These are phyloP conservation scores for Liodrosophila aerea DNA, from an alignment of 2,888 invertebrate genomes.

Conservation along the genomic window DNA sequence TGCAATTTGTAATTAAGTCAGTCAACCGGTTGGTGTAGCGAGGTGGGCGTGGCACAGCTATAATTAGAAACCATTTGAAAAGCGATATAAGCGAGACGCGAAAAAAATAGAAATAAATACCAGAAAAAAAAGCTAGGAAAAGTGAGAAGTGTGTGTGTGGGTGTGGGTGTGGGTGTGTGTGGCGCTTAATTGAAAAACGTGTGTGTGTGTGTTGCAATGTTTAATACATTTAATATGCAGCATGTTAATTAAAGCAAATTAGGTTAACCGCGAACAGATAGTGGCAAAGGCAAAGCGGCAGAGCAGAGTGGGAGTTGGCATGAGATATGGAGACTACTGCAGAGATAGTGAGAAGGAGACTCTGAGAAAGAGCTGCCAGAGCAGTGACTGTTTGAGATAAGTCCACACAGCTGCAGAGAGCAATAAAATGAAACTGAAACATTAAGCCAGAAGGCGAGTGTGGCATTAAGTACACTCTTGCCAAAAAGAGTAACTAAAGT, in stretches of 20 bases:
- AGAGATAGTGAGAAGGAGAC: not conserved
- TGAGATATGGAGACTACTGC: too few relatives aligned
- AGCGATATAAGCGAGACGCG: slow-evolving; percentile 32
- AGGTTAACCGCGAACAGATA: slow-evolving; percentile 63
- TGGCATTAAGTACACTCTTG: too few relatives aligned
- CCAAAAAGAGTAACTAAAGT: too few relatives aligned
- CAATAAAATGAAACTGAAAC: too few relatives aligned
- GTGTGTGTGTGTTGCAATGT: slow-evolving; percentile 36
- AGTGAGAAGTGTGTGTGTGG: not conserved
- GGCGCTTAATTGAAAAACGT: slow-evolving; percentile 1
- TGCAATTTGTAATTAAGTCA: slow-evolving; percentile 78
- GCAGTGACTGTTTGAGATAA: too few relatives aligned
- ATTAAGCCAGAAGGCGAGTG: too few relatives aligned
- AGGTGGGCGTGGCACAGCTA: slow-evolving; percentile 34
- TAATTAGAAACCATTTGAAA: slow-evolving; percentile 59
- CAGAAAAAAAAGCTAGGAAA: too few relatives aligned
- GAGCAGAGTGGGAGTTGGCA: not conserved
- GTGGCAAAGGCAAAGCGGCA: not conserved
- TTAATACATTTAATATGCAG: slow-evolving; percentile 73
- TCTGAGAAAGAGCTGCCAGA: too few relatives aligned
- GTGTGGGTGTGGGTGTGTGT: slow-evolving; percentile 1
- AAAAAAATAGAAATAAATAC: slow-evolving; percentile 13
- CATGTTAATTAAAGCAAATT: slow-evolving; percentile 76
- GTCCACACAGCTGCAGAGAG: too few relatives aligned
- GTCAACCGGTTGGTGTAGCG: slow-evolving; percentile 50